These are phyloP conservation scores for Eustalomyia histrio DNA, from an alignment of 2,888 invertebrate genomes.

Conservation along the genomic window DNA sequence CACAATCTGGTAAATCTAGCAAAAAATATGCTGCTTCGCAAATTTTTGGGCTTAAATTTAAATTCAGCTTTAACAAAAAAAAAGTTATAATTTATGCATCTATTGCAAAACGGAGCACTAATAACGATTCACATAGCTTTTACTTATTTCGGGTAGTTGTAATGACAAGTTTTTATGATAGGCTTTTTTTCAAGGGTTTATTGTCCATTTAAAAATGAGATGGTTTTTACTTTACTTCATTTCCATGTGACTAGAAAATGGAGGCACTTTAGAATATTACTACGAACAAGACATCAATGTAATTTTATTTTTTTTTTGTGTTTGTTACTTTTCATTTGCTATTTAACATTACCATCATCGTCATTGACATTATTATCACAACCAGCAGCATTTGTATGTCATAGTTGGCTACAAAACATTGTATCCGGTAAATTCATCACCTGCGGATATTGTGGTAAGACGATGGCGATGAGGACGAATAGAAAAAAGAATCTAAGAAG, in stretches of 20 bases:
- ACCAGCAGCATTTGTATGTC: slow-evolving; percentile 16
- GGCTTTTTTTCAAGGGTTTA: neutral
- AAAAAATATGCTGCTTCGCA: no score
- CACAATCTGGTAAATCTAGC: no score
- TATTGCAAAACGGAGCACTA: neutral
- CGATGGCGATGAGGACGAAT: slow-evolving; percentile 6
- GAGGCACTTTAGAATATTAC: slow-evolving; percentile 21
- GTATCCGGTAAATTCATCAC: slow-evolving; percentile 49
- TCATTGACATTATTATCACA: neutral
- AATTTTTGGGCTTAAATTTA: neutral
- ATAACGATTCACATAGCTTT: neutral
- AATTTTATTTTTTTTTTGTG: neutral
- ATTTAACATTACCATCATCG: slow-evolving; percentile 5
- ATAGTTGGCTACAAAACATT: slow-evolving; percentile 11
- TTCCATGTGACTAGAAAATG: slow-evolving; percentile 11
- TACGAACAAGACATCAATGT: neutral
- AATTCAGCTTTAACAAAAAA: neutral
- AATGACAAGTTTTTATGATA: neutral
- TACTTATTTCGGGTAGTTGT: neutral
- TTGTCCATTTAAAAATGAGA: neutral
- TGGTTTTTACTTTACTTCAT: slow-evolving; percentile 4
- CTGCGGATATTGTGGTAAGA: slow-evolving; percentile 47
- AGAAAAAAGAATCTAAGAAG: neutral
- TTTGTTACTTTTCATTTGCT: neutral
- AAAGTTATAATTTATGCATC: neutral